Evolutionary conservation across 2,888 invertebrate species (phyloP).

Genomic region (Mesopsocus fuscifrons): DNA sequence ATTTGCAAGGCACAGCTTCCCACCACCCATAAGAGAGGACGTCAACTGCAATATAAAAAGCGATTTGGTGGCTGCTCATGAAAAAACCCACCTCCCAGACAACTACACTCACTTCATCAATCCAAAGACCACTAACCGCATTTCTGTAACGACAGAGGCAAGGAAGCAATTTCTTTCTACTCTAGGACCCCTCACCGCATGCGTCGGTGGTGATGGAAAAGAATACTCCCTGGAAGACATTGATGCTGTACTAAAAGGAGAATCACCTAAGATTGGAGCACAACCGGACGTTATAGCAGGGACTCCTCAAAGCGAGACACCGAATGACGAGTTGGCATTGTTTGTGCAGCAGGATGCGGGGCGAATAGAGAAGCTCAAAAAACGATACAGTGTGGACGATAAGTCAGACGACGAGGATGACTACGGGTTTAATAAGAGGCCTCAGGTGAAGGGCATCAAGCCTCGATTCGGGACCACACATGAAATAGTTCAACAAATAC

Average conservation of each 20-base stretch:
- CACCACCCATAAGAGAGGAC: slow-evolving; percentile 8
- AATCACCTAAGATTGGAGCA: slow-evolving; percentile 27
- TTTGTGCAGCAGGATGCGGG: slow-evolving; percentile 73
- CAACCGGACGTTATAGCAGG: slow-evolving; percentile 60
- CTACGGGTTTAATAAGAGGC: slow-evolving; percentile 76
- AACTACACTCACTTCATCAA: background rate
- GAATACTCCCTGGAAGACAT: slow-evolving; percentile 45
- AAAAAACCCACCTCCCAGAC: slow-evolving; percentile 1
- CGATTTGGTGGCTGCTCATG: background rate
- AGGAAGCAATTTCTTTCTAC: slow-evolving; percentile 62
- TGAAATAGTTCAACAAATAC: slow-evolving; percentile 64
- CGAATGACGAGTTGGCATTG: slow-evolving; percentile 51
- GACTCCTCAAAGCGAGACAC: slow-evolving; percentile 33
- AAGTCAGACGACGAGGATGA: slow-evolving; percentile 62
- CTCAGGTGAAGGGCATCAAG: slow-evolving; percentile 75
- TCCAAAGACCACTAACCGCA: slow-evolving; percentile 13
- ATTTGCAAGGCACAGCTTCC: slow-evolving; percentile 32
- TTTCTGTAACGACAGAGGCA: slow-evolving; percentile 34
- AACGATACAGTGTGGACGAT: slow-evolving; percentile 33
- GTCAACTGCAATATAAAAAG: slow-evolving; percentile 8
- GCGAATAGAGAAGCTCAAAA: slow-evolving; percentile 62
- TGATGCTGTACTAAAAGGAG: slow-evolving; percentile 36
- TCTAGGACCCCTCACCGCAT: slow-evolving; percentile 56
- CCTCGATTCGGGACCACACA: slow-evolving; percentile 65
- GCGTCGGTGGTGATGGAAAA: slow-evolving; percentile 30